Evolutionary conservation across 2,113 vertebrate species (phyloP).

Genomic region (Sceloporus tristichus): DNA sequence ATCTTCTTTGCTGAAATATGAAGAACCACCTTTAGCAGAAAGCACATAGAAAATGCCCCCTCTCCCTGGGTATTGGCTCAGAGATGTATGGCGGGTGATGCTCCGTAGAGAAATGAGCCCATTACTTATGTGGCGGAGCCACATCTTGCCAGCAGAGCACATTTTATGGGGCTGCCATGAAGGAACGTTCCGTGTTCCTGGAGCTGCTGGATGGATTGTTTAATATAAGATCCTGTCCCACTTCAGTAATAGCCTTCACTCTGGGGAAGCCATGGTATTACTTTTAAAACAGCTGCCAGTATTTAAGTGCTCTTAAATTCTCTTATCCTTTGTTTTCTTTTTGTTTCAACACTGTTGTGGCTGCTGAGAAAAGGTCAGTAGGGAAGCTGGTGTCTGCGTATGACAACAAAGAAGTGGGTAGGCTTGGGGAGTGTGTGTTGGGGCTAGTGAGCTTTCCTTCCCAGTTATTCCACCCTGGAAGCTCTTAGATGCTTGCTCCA

Average conservation of each 20-base stretch:
- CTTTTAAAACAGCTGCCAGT: background rate
- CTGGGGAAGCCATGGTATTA: background rate
- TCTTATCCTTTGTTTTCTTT: background rate
- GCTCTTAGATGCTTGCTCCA: too few species aligned
- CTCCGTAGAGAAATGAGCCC: background rate
- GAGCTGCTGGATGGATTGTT: background rate
- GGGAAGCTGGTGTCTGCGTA: background rate
- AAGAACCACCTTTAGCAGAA: slow-evolving; percentile 7
- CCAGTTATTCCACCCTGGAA: too few species aligned
- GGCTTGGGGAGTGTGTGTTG: too few species aligned
- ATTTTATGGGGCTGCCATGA: background rate
- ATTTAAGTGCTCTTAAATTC: slow-evolving; percentile 19
- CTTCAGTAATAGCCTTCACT: background rate
- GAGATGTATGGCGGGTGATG: background rate
- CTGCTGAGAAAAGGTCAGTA: background rate
- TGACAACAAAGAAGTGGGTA: too few species aligned
- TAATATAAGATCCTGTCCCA: background rate
- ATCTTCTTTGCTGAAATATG: slow-evolving; percentile 18
- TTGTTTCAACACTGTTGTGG: background rate
- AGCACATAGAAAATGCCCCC: background rate
- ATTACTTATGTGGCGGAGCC: background rate
- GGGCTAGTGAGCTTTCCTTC: too few species aligned
- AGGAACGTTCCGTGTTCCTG: background rate
- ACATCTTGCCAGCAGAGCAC: background rate
- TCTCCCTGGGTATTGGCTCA: background rate